These are phyloP conservation scores for Drosophila monieri DNA, from an alignment of 2,888 invertebrate species.

Conservation along the genomic window DNA sequence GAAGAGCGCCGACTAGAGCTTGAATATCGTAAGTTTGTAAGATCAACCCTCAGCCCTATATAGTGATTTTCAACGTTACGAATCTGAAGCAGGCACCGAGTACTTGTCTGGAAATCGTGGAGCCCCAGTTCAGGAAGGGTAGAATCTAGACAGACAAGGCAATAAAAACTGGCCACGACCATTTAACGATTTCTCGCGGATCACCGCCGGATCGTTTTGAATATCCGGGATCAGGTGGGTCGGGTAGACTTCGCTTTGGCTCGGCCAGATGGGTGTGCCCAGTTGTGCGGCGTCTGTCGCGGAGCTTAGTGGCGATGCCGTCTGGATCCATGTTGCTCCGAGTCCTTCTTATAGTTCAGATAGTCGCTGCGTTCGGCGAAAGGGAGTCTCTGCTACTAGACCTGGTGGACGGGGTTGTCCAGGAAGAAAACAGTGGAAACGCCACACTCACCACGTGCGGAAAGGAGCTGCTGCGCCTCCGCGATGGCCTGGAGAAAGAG, in stretches of 20 bases:
- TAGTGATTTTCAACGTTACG: no score
- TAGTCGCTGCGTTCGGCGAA: slow-evolving; percentile 5
- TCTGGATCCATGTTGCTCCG: not conserved
- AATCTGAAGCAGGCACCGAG: no score
- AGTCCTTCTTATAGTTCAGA: not conserved
- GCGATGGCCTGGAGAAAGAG: slow-evolving; percentile 9
- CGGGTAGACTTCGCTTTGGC: slow-evolving; percentile 17
- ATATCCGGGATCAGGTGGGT: not conserved
- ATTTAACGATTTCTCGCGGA: slow-evolving; percentile 10
- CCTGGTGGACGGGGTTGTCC: slow-evolving; percentile 8
- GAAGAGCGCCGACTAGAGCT: no score
- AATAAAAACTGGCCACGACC: not conserved
- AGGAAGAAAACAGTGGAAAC: not conserved
- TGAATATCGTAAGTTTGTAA: no score
- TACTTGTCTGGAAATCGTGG: not conserved
- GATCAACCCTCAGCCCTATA: no score
- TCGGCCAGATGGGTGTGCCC: not conserved
- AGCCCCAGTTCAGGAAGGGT: not conserved
- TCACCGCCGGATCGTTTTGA: not conserved
- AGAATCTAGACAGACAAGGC: not conserved
- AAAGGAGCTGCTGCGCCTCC: slow-evolving; percentile 35
- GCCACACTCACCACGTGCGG: slow-evolving; percentile 23
- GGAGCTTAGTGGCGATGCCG: slow-evolving; percentile 15
- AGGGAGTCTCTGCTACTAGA: slow-evolving; percentile 35
- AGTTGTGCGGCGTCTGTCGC: slow-evolving; percentile 24